These are phyloP conservation scores for Eilema griseolum DNA, from an alignment of 2,888 invertebrate genomes.

Conservation along the genomic window DNA sequence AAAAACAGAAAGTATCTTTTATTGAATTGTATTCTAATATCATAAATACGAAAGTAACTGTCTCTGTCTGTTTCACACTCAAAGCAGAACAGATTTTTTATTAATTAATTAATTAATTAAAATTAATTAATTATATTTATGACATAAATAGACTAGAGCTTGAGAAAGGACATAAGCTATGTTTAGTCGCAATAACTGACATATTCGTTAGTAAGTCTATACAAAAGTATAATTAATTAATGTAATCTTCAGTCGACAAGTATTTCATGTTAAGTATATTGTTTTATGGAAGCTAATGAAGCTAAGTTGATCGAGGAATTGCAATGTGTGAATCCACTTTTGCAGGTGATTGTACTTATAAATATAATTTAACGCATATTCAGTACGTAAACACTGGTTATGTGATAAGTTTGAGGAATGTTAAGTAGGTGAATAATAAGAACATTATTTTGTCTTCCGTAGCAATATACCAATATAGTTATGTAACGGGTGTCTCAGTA, in stretches of 20 bases:
- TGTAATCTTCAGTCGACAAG: background rate
- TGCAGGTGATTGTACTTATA: constrained; percentile 1
- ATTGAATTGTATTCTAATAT: background rate
- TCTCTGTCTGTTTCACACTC: too few relatives aligned
- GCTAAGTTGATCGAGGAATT: background rate
- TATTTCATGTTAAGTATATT: background rate
- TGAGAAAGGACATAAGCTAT: too few relatives aligned
- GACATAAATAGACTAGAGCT: too few relatives aligned
- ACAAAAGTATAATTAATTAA: too few relatives aligned
- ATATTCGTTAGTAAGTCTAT: too few relatives aligned
- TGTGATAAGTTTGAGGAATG: background rate
- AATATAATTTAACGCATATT: constrained; percentile 5
- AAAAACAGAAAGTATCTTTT: background rate
- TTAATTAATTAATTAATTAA: too few relatives aligned
- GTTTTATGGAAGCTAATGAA: background rate
- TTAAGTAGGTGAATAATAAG: background rate
- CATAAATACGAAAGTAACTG: too few relatives aligned
- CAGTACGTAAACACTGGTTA: constrained; percentile 4
- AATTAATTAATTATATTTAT: too few relatives aligned
- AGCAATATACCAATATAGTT: background rate
- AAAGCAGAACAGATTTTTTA: too few relatives aligned
- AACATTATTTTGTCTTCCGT: background rate
- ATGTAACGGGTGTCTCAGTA: too few relatives aligned
- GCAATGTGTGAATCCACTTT: background rate
- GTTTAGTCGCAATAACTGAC: too few relatives aligned